These are phyloP conservation scores for Hydropsyche betteni DNA, from an alignment of 2,888 invertebrate genomes.

Conservation along the genomic window DNA sequence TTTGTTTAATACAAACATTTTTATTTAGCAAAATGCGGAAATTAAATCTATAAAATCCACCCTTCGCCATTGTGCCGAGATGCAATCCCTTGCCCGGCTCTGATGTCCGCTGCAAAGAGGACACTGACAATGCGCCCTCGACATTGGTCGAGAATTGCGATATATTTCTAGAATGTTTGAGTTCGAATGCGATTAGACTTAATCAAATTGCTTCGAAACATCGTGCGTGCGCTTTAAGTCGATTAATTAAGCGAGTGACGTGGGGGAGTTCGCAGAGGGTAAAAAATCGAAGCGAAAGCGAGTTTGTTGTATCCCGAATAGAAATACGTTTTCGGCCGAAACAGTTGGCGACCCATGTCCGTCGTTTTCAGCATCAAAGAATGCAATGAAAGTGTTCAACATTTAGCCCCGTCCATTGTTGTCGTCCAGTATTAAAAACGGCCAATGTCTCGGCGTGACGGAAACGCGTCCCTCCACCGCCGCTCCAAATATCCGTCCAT, in stretches of 20 bases:
- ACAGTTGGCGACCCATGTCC: conserved; percentile 29
- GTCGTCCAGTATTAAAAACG: conserved; percentile 26
- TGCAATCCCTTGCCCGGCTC: conserved; percentile 32
- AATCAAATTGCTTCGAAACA: too few species aligned
- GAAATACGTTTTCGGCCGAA: background rate
- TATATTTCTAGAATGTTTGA: background rate
- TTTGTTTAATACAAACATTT: conserved; percentile 40
- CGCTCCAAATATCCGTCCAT: conserved; percentile 33
- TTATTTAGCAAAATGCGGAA: conserved; percentile 50
- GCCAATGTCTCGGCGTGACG: conserved; percentile 38
- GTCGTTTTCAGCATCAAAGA: background rate
- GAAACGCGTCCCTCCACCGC: conserved; percentile 32
- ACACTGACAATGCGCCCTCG: background rate
- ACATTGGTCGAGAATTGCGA: conserved; percentile 15
- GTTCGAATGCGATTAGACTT: background rate
- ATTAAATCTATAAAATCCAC: conserved; percentile 50
- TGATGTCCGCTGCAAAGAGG: conserved; percentile 29
- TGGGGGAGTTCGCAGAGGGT: too few species aligned
- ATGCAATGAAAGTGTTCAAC: conserved; percentile 40
- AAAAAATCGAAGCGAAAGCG: too few species aligned
- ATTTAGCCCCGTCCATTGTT: conserved; percentile 37
- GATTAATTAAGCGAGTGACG: too few species aligned
- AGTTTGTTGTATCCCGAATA: too few species aligned
- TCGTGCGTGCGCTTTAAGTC: too few species aligned
- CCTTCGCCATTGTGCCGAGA: conserved; percentile 34